Conservation (phyloP, 30 jellyfish, hydroid and myxozoan species). For the Sanderia malayensis region DNA sequence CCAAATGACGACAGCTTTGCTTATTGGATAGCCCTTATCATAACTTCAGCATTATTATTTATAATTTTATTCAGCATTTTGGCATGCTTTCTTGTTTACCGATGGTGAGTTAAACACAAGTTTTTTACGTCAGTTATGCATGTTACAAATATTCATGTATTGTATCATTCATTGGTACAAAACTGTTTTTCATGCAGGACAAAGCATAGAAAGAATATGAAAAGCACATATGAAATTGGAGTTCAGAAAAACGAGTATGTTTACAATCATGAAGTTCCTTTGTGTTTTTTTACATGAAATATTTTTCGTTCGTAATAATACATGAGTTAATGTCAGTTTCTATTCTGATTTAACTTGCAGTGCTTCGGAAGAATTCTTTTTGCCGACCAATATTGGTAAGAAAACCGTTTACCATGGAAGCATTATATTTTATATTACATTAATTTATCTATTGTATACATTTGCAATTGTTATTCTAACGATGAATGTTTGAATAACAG, state of each 20-base stretch:
- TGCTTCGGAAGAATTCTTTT: constrained; percentile 5
- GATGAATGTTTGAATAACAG: constrained; percentile 2
- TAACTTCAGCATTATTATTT: constrained; percentile 4
- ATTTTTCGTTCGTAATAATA: too few species aligned
- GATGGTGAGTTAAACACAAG: not conserved
- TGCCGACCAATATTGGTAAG: constrained; percentile 41
- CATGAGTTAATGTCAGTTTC: too few species aligned
- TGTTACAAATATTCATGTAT: not conserved
- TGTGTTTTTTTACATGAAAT: too few species aligned
- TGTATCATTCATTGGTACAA: not conserved
- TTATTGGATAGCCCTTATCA: constrained; percentile 39
- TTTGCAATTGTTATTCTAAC: not conserved
- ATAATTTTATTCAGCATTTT: constrained; percentile 4
- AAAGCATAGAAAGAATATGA: not conserved
- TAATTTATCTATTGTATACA: too few species aligned
- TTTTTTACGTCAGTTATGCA: not conserved
- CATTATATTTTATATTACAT: too few species aligned
- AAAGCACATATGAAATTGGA: constrained; percentile 27
- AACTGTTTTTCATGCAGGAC: constrained; percentile 7
- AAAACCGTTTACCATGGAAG: not conserved
- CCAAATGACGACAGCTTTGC: not conserved
- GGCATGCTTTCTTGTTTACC: constrained; percentile 9
- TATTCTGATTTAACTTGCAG: not conserved
- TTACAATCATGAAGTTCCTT: too few species aligned
- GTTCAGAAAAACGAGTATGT: constrained; percentile 29